Base-by-base conservation (phyloP, 30 jellyfish, hydroid and myxozoan genomes). In the Cassiopea xamachana region DNA sequence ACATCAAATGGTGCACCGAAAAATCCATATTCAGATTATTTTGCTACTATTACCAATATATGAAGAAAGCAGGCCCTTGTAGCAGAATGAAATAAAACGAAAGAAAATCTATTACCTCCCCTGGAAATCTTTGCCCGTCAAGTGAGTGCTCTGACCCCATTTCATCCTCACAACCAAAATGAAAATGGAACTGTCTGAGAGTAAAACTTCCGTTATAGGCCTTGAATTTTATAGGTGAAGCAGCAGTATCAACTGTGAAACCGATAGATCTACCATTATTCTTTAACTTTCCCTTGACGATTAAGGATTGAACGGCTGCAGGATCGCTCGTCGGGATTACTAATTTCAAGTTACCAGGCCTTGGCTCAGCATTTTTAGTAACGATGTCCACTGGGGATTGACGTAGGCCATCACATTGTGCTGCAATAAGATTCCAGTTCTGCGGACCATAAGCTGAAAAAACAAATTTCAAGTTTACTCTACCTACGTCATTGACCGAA, bases 221-320 rank as follows among this genome's bases (percentile, higher is more conserved):
- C n/a, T 87, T 81, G 15, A 96, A 69, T 75, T 83, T 84, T 1
- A 86, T 59, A 1, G 93, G 90, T 44, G 97, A 81, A 1, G 82
- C 50, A 10, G 80, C 92, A 6, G 87, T 59, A 49, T 88, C 90
- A 7, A 96, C 92, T 0, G 82, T 92, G 64, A 83, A 92, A 17
- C 99, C 99, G 43, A 96, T 89, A 27, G 98, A 93, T 69, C 92
- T 92, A n/a, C 99, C 99, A 50, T 92, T 96, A 87, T 96, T 96
- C 19, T 82, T 87, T 50, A 96, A 81, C 77, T 92, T 89, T 39
- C 99, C 99, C 46, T 61, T 70, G 47, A 92, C 97, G 15, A 88
- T 79, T 64, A 88, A n/a, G 27, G 47, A 62, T 0, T 84, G 81
- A 12, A 60, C 69, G 0, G 82, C 73, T 19, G 89, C 76, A 1